Conservation (phyloP, 2,113 vertebrate species). For the Cyphotilapia sp. region DNA sequence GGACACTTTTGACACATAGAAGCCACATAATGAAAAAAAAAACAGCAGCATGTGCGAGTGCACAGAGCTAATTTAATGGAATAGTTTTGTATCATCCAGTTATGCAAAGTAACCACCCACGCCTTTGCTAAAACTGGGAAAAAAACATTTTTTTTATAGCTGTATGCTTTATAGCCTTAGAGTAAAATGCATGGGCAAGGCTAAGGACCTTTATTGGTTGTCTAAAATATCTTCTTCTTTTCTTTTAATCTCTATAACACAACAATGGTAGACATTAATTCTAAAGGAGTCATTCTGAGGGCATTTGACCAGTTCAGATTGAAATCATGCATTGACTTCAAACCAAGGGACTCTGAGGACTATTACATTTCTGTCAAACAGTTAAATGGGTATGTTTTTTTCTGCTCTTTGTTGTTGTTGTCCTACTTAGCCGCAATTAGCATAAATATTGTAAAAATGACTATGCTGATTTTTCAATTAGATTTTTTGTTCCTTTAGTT, state of each 20-base stretch:
- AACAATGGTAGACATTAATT: constrained; percentile 73
- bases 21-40: fast-evolving
- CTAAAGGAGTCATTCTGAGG: constrained; percentile 78
- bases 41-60: fast-evolving
- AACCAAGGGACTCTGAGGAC: constrained; percentile 68
- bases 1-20: fast-evolving
- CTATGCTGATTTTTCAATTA: neutral
- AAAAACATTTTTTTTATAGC: fast-evolving
- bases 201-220: fast-evolving
- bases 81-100: neutral
- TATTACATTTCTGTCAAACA: constrained; percentile 74
- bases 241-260: neutral
- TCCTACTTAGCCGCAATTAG: fast-evolving
- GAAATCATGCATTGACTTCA: constrained; percentile 87
- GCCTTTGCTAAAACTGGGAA: fast-evolving
- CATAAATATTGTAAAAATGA: neutral
- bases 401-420: neutral
- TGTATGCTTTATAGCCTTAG: fast-evolving
- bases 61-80: fast-evolving
- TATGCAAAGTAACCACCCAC: fast-evolving
- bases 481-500: fast-evolving
- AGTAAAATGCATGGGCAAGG: neutral
- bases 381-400: constrained; percentile 1
- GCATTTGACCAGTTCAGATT: constrained; percentile 82
- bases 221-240: neutral